phyloP scores from a whole-genome alignment of 1,140 invertebrate species.

The Ceratina australensis region DNA sequence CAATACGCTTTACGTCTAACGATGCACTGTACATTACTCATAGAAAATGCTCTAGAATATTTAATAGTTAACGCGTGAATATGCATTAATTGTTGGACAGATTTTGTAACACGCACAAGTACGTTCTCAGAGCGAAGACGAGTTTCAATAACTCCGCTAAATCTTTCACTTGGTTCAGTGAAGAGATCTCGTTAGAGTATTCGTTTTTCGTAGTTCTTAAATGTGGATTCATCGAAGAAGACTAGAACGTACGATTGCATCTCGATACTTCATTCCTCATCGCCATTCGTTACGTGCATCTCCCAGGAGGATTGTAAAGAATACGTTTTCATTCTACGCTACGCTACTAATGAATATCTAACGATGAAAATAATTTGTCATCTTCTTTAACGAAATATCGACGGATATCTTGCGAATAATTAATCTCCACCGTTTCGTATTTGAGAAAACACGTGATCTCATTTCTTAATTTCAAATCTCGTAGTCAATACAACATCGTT shows the following conservation, averaged over 20 bases:
- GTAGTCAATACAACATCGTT: too few species aligned
- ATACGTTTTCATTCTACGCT: background rate
- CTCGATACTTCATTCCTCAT: conserved; percentile 6
- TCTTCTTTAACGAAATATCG: background rate
- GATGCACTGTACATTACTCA: too few species aligned
- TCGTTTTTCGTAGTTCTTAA: too few species aligned
- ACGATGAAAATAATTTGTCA: background rate
- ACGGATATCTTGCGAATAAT: too few species aligned
- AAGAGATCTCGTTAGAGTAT: background rate
- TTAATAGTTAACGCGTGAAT: too few species aligned
- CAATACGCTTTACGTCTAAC: too few species aligned
- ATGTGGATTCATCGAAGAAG: conserved; percentile 4
- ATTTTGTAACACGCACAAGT: background rate
- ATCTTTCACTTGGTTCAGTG: background rate
- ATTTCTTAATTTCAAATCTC: too few species aligned
- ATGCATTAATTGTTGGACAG: too few species aligned
- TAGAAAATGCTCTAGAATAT: too few species aligned
- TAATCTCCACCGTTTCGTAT: background rate
- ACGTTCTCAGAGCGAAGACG: background rate
- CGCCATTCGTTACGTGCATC: conserved; percentile 15
- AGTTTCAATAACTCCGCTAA: background rate
- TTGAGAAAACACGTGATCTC: background rate
- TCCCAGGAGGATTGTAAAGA: conserved; percentile 14
- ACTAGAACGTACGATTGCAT: background rate
- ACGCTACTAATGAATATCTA: background rate